These are phyloP conservation scores for Sphenodon punctatus DNA, from an alignment of 2,797 vertebrate species.

Conservation along the genomic window DNA sequence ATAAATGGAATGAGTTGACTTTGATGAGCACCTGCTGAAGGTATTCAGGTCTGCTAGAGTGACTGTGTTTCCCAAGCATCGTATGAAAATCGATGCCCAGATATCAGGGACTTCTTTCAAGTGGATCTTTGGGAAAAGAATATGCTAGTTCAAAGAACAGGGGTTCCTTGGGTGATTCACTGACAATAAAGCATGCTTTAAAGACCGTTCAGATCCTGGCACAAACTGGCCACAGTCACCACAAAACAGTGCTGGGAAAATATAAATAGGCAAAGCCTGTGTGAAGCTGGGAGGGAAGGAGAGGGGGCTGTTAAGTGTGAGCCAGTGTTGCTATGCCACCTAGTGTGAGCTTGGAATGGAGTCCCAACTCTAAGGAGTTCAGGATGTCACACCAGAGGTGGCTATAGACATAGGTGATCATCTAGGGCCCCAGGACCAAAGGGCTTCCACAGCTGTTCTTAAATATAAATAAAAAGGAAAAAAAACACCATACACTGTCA, in stretches of 20 bases:
- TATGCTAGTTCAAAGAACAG: conserved; percentile 12
- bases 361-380: not conserved
- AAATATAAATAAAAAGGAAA: too few relatives aligned
- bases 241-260: not conserved
- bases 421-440: too few relatives aligned
- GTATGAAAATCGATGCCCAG: conserved; percentile 28
- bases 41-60: conserved; percentile 32
- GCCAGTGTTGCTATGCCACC: not conserved
- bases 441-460: too few relatives aligned
- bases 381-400: not conserved
- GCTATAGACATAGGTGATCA: too few relatives aligned
- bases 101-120: conserved; percentile 37
- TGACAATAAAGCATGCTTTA: not conserved
- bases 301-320: fast-evolving
- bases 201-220: not conserved
- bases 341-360: not conserved
- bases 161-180: not conserved
- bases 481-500: too few relatives aligned
- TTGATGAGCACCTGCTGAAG: conserved; percentile 57
- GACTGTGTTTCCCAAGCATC: not conserved
- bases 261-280: not conserved
- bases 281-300: not conserved
- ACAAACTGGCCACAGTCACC: not conserved
- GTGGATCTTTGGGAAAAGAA: conserved; percentile 19
- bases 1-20: conserved; percentile 41